Conservation (phyloP, 2,888 invertebrate genomes). For the Cosmia trapezina region DNA sequence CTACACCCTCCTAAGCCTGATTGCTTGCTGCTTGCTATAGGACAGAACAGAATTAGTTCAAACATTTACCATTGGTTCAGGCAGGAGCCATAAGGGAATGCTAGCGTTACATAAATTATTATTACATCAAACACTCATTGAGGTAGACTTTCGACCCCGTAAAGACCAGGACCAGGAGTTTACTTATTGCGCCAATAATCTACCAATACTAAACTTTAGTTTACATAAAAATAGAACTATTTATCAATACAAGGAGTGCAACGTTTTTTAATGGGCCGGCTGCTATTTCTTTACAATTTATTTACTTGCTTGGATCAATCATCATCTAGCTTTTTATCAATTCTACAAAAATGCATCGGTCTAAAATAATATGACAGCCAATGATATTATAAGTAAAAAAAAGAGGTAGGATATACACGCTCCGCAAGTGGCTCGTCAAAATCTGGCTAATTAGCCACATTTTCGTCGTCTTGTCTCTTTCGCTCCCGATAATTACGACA, state of each 20-base stretch:
- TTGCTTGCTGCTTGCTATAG: background rate
- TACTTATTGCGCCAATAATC: constrained; percentile 11
- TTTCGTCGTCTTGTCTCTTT: too few relatives aligned
- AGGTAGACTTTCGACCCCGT: constrained; percentile 57
- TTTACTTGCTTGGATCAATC: background rate
- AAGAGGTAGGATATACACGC: too few relatives aligned
- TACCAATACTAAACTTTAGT: constrained; percentile 13
- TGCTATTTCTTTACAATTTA: constrained; percentile 15
- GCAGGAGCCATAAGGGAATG: constrained; percentile 12
- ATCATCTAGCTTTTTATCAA: background rate
- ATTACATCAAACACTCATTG: constrained; percentile 51
- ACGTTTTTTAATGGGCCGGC: background rate
- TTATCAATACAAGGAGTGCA: constrained; percentile 26
- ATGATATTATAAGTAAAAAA: too few relatives aligned
- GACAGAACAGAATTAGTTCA: background rate
- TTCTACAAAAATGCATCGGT: background rate
- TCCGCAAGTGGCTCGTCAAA: too few relatives aligned
- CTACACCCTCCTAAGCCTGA: background rate
- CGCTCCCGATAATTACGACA: too few relatives aligned
- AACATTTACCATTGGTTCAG: background rate
- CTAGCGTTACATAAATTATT: constrained; percentile 40
- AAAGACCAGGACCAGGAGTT: too few relatives aligned
- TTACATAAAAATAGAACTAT: constrained; percentile 28
- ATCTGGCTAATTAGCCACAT: too few relatives aligned
- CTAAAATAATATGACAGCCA: background rate